A percentile compares a stretch with the other conserved stretches of the same genome.
Evolutionary conservation across 2,113 vertebrate genomes (phyloP).

Genomic region (Sardina pilchardus): DNA sequence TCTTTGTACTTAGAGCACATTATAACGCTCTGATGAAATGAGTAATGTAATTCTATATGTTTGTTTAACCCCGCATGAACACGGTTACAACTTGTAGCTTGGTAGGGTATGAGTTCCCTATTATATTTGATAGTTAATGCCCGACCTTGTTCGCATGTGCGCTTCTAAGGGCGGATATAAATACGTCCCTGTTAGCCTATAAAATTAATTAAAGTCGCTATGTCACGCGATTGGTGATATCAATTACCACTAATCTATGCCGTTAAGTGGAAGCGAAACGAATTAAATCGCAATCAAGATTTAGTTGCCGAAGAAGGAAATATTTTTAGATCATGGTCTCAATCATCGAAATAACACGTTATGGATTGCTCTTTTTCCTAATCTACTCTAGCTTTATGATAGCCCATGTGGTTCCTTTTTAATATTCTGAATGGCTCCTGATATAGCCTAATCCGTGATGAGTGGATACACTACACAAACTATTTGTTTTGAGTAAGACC

Average conservation of each 20-base stretch:
- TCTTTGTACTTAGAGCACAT: neutral
- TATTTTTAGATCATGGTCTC: neutral
- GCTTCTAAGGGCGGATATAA: neutral
- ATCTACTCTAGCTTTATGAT: neutral
- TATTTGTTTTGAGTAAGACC: neutral
- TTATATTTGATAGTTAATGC: neutral
- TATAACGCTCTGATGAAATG: neutral
- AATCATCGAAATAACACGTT: neutral
- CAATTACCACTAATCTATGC: neutral
- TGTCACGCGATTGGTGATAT: neutral
- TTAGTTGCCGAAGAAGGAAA: neutral
- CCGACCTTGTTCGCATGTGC: conserved; percentile 3
- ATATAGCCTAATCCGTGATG: neutral
- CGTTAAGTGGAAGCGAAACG: neutral
- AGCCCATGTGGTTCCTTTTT: neutral
- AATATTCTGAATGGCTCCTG: neutral
- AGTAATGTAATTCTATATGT: neutral
- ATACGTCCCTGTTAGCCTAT: neutral
- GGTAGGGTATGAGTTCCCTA: neutral
- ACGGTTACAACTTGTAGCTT: neutral
- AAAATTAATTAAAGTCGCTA: neutral
- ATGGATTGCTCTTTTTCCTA: neutral
- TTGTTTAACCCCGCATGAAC: neutral
- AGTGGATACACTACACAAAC: neutral
- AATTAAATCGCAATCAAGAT: neutral